Base-by-base conservation (phyloP, 2,888 invertebrate genomes). In the Caradrina clavipalpis region DNA sequence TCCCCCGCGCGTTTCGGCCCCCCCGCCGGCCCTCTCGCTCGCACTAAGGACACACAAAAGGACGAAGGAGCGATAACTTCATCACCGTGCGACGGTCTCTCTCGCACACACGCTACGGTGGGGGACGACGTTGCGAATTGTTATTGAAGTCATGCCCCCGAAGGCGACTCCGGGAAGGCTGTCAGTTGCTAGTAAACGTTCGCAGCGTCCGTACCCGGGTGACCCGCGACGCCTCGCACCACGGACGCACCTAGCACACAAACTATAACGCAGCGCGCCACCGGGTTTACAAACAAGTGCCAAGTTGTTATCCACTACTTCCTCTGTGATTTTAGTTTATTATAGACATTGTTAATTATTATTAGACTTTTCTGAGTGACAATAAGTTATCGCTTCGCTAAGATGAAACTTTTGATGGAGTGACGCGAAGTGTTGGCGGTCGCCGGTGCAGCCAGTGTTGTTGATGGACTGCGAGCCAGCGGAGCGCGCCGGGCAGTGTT, bases 31-130 rank as follows among this genome's bases (percentile, higher is more conserved):
- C 86, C 86, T 95, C 94, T 93, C 93, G 89, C 92, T 95, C 91
- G 90, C 94, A 92, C 95, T 90, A 93, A 93, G 94, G 95, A 95
- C 95, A 92, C 92, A 96, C 96, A 96, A 96, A 96, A 96, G 96
- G 96, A 96, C 96, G 94, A 96, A 96, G 96, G 96, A 96, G 94
- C 95, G 95, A 95, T 96, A 96, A 96, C 95, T 96, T 96, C 95
- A 96, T 96, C 95, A 95, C 94, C 87, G 94, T 86, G 92, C 86
- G 89, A 81, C 90, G 90, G 89, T 95, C 96, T 95, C 95, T 86
- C 95, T 95, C 95, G 93, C 96, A 92, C 95, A 90, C 91, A 89
- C 91, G 92, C 91, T 87, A 89, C 94, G 94, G 95, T 94, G 95
- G 95, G 95, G 95, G 95, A 95, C 95, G 95, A 95, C 95, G 95